Percentiles rank a stretch among this genome's conserved stretches.
Conservation (phyloP, 1,140 invertebrate species). For the Drosophila parabipectinata region DNA sequence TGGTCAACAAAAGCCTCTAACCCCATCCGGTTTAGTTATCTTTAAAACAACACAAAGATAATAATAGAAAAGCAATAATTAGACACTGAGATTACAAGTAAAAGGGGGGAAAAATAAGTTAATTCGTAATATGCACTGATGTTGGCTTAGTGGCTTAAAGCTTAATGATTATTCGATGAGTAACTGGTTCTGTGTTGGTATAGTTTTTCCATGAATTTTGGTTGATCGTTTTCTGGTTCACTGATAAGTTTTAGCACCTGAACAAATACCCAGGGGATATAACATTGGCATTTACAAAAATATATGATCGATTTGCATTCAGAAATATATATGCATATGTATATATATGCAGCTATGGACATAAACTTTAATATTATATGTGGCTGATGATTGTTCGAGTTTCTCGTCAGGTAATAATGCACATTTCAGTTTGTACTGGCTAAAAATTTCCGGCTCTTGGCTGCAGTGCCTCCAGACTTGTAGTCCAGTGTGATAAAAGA, state of each 20-base stretch:
- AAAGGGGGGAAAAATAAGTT: neutral
- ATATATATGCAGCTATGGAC: constrained; percentile 4
- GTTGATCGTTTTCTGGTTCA: constrained; percentile 6
- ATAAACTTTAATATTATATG: constrained; percentile 13
- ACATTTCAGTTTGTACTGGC: constrained; percentile 66
- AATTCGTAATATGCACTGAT: neutral
- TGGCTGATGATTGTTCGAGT: constrained; percentile 27
- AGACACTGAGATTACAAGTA: constrained; percentile 4
- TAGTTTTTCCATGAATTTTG: constrained; percentile 8
- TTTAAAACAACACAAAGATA: neutral
- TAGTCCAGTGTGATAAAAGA: too few relatives aligned
- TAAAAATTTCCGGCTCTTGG: constrained; percentile 46
- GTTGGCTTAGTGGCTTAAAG: constrained; percentile 16
- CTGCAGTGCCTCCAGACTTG: neutral
- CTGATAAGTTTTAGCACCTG: constrained; percentile 41
- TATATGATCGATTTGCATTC: constrained; percentile 28
- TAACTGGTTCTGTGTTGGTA: constrained; percentile 3
- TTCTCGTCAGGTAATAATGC: constrained; percentile 45
- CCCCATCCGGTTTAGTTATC: constrained; percentile 6
- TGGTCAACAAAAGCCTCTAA: constrained; percentile 34
- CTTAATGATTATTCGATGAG: constrained; percentile 28
- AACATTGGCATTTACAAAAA: constrained; percentile 24
- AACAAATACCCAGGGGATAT: constrained; percentile 24
- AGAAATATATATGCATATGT: constrained; percentile 12
- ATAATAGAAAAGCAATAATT: neutral